Evolutionary conservation across 2,888 invertebrate species (phyloP).

Genomic region (Platycheirus albimanus): DNA sequence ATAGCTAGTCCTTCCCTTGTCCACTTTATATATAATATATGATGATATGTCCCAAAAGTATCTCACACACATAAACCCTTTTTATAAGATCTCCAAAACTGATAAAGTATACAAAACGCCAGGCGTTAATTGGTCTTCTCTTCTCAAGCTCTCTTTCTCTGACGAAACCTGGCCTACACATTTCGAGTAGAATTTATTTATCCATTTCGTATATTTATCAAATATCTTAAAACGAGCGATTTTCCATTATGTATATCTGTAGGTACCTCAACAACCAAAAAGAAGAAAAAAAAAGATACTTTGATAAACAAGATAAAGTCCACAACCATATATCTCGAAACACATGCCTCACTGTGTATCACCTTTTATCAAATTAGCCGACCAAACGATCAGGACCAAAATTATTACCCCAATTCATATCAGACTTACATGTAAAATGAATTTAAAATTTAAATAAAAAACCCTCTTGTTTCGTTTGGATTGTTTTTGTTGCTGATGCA

Average conservation of each 20-base stretch:
- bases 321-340: slow-evolving; percentile 72
- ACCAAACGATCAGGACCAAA: slow-evolving; percentile 73
- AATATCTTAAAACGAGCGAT: slow-evolving; percentile 74
- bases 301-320: slow-evolving; percentile 70
- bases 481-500: too few relatives aligned
- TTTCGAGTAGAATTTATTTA: slow-evolving; percentile 66
- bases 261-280: slow-evolving; percentile 38
- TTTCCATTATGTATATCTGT: slow-evolving; percentile 70
- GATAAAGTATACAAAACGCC: slow-evolving; percentile 73
- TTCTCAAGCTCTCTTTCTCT: slow-evolving; percentile 1
- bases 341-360: slow-evolving; percentile 73
- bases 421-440: slow-evolving; percentile 74
- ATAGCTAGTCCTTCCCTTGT: slow-evolving; percentile 22
- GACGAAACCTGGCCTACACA: slow-evolving; percentile 62
- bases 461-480: slow-evolving; percentile 10
- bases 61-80: slow-evolving; percentile 26
- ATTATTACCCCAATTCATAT: slow-evolving; percentile 75
- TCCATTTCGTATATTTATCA: slow-evolving; percentile 71
- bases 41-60: not conserved
- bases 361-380: slow-evolving; percentile 74
- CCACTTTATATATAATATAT: too few relatives aligned
- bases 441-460: slow-evolving; percentile 74
- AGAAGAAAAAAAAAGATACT: slow-evolving; percentile 48
- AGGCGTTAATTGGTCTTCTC: slow-evolving; percentile 71
- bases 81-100: slow-evolving; percentile 44